Evolutionary conservation across 1,140 invertebrate species (phyloP).

Genomic region (Ridgeia piscesae): DNA sequence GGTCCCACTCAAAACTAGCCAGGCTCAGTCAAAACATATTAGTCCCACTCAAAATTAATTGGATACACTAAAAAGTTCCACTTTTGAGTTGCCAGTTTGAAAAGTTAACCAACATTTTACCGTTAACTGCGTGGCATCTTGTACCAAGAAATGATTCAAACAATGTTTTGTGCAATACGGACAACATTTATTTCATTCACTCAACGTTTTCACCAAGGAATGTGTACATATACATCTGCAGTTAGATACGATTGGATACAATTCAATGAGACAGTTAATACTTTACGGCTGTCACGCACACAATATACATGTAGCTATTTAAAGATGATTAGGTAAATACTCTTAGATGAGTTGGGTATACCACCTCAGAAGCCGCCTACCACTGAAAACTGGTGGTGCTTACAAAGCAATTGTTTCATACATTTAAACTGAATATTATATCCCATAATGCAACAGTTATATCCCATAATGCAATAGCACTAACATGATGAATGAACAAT

Average conservation of each 20-base stretch:
- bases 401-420: background rate
- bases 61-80: too few relatives aligned
- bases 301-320: background rate
- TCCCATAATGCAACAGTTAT: too few relatives aligned
- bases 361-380: background rate
- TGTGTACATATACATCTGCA: background rate
- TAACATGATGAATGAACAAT: background rate
- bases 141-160: background rate
- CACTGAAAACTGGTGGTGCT: background rate
- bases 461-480: background rate
- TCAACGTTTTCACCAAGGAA: background rate
- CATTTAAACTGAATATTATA: background rate
- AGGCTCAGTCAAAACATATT: too few relatives aligned
- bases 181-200: background rate
- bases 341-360: background rate
- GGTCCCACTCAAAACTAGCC: too few relatives aligned
- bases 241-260: background rate
- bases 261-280: background rate
- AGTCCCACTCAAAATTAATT: too few relatives aligned
- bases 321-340: background rate
- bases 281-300: too few relatives aligned
- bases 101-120: too few relatives aligned
- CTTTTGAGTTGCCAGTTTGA: too few relatives aligned
- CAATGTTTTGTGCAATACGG: background rate
- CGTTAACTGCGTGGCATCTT: background rate